Conservation (phyloP, 1,140 invertebrate genomes). For the Diorhabda carinulata region DNA sequence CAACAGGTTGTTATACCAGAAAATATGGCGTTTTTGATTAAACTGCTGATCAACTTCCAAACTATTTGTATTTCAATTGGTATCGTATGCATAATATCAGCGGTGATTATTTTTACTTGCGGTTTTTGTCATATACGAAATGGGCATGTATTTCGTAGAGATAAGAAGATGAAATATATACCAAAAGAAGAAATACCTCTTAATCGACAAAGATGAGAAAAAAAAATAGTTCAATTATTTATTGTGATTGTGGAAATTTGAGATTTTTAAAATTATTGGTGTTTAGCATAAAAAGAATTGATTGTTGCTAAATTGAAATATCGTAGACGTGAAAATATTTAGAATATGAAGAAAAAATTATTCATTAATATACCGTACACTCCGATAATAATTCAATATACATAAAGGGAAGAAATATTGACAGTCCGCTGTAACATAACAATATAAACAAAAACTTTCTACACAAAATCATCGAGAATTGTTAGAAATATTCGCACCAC, state of each 20-base stretch:
- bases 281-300: neutral
- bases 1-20: conserved; percentile 57
- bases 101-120: conserved; percentile 23
- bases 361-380: too few species aligned
- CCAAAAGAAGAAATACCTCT: conserved; percentile 25
- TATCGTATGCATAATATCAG: conserved; percentile 24
- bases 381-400: too few species aligned
- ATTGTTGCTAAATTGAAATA: too few species aligned
- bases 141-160: conserved; percentile 21
- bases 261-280: neutral
- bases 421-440: too few species aligned
- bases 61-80: conserved; percentile 30
- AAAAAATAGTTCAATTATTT: neutral
- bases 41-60: conserved; percentile 32
- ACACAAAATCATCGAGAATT: neutral
- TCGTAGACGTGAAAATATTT: too few species aligned
- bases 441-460: neutral
- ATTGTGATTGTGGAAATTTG: neutral
- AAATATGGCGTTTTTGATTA: conserved; percentile 26
- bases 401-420: too few species aligned
- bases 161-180: conserved; percentile 4
- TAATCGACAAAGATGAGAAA: neutral
- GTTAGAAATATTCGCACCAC: too few species aligned
- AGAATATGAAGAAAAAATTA: too few species aligned
- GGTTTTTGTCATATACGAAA: conserved; percentile 26